Percentiles rank a stretch among this genome's conserved stretches.
Evolutionary conservation across 2,113 vertebrate species (phyloP).

Genomic region (Amazona guildingii): DNA sequence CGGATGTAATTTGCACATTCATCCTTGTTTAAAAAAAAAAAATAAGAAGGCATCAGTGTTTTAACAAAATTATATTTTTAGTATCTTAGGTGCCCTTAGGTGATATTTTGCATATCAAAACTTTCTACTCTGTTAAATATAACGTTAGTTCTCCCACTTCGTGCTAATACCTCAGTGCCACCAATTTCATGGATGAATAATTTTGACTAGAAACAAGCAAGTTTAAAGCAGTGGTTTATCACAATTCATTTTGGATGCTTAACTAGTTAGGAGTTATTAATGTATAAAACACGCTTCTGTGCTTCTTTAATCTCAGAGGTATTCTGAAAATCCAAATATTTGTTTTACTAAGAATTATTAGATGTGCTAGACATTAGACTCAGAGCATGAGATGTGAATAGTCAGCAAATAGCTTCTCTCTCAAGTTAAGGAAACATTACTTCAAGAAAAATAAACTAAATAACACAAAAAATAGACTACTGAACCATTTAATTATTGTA

Average conservation of each 20-base stretch:
- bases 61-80: background rate
- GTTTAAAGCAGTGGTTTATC: background rate
- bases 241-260: background rate
- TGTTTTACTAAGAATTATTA: background rate
- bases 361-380: background rate
- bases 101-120: background rate
- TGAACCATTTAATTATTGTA: background rate
- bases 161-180: background rate
- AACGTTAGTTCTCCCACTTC: background rate
- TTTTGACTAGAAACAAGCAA: background rate
- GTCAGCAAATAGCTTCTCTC: background rate
- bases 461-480: background rate
- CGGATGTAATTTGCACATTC: slow-evolving; percentile 97
- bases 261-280: background rate
- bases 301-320: background rate
- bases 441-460: background rate
- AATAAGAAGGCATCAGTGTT: background rate
- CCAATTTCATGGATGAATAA: background rate
- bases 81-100: background rate
- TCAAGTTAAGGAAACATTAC: background rate
- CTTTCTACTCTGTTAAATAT: background rate
- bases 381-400: background rate
- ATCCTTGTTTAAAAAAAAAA: slow-evolving; percentile 70
- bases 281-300: background rate
- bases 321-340: background rate